Evolutionary conservation across 2,797 vertebrate genomes (phyloP).

Genomic region (Valencia hispanica): DNA sequence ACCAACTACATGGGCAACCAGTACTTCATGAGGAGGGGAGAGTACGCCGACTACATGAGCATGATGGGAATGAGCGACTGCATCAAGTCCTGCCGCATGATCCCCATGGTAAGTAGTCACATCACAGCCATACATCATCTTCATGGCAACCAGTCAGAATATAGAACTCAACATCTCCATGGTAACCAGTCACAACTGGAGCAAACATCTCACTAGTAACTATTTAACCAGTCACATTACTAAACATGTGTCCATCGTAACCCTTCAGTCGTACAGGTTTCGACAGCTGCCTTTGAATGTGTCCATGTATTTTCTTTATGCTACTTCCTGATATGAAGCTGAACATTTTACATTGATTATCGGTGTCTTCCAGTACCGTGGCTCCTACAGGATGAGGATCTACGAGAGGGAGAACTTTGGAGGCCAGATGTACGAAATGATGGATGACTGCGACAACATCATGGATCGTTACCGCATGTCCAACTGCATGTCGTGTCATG

Average conservation of each 20-base stretch:
- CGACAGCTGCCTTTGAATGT: background rate
- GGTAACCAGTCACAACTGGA: background rate
- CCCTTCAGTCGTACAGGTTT: background rate
- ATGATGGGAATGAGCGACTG: too few species aligned
- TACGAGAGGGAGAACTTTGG: constrained; percentile 13
- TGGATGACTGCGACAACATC: constrained; percentile 15
- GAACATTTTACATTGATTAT: background rate
- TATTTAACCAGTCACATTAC: too few species aligned
- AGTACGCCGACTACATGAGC: too few species aligned
- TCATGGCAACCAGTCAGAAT: background rate
- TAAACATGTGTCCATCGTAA: too few species aligned
- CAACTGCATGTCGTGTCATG: constrained; percentile 7
- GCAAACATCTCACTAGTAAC: too few species aligned
- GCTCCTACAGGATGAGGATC: constrained; percentile 18
- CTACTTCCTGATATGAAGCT: background rate
- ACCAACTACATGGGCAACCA: too few species aligned
- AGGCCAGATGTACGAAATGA: constrained; percentile 16
- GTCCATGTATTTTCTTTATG: background rate
- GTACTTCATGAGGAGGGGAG: too few species aligned
- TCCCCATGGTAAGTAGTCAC: constrained; percentile 43
- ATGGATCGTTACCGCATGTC: constrained; percentile 14
- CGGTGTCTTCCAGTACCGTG: constrained; percentile 4
- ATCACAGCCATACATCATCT: constrained; percentile 9
- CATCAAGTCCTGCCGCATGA: too few species aligned
- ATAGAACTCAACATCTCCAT: background rate